These are phyloP conservation scores for Cyanistes caeruleus DNA, from an alignment of 2,113 vertebrate species.

Conservation along the genomic window DNA sequence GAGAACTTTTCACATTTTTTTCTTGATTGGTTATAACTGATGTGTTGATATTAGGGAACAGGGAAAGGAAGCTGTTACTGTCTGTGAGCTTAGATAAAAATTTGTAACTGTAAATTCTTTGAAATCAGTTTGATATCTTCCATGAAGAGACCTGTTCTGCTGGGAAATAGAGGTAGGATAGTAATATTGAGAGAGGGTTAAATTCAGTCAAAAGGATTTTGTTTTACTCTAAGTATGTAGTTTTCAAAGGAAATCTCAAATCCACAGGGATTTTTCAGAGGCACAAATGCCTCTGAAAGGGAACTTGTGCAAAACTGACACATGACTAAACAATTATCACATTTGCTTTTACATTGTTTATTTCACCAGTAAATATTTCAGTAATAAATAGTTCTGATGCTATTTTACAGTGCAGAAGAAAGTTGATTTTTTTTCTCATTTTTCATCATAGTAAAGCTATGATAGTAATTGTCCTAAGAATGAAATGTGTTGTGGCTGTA, in stretches of 20 bases:
- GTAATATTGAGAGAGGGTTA: background rate
- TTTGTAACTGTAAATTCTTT: fast-evolving
- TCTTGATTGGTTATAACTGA: background rate
- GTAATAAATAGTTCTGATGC: background rate
- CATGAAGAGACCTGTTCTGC: fast-evolving
- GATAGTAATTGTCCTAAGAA: background rate
- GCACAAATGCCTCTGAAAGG: background rate
- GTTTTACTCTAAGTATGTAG: background rate
- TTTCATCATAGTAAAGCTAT: background rate
- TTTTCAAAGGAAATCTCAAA: background rate
- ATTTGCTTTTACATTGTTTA: background rate
- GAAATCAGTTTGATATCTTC: background rate
- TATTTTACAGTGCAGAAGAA: background rate
- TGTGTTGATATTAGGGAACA: fast-evolving
- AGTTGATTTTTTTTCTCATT: background rate
- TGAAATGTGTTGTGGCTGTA: background rate
- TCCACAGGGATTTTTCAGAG: background rate
- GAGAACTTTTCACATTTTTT: fast-evolving
- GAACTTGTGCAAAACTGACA: background rate
- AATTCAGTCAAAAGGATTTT: background rate
- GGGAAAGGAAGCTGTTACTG: background rate
- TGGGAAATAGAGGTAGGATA: background rate
- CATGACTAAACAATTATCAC: background rate
- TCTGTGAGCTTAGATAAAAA: background rate
- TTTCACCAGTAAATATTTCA: background rate